Percentiles rank a stretch among this genome's conserved stretches.
Conservation (phyloP, 2,888 invertebrate species). For the Drosophila sordidapex region DNA sequence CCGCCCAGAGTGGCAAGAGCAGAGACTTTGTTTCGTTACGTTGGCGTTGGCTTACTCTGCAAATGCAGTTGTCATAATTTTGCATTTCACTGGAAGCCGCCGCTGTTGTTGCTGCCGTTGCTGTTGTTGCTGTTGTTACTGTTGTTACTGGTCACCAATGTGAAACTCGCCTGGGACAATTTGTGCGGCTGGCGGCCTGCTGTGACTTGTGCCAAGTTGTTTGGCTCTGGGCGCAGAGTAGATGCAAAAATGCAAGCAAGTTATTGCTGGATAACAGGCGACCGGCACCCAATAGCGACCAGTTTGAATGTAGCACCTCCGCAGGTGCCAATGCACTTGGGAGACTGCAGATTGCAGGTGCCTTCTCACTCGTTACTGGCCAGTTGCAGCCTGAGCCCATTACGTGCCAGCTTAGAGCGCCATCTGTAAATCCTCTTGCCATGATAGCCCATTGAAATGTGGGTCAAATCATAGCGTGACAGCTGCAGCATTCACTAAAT, state of each 20-base stretch:
- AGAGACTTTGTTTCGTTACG: slow-evolving; percentile 26
- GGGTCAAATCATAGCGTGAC: slow-evolving; percentile 72
- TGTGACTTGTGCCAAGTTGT: slow-evolving; percentile 76
- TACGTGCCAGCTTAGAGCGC: slow-evolving; percentile 70
- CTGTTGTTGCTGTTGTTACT: slow-evolving; percentile 12
- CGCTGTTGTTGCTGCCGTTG: slow-evolving; percentile 6
- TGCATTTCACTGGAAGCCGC: slow-evolving; percentile 65
- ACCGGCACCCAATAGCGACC: slow-evolving; percentile 49
- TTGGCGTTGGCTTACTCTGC: slow-evolving; percentile 65
- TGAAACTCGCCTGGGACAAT: slow-evolving; percentile 53
- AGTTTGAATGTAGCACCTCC: slow-evolving; percentile 34
- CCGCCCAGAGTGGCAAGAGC: slow-evolving; percentile 9
- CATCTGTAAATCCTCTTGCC: slow-evolving; percentile 41
- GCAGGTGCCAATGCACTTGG: slow-evolving; percentile 55
- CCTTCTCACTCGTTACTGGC: slow-evolving; percentile 15
- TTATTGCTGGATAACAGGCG: slow-evolving; percentile 69
- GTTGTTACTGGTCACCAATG: slow-evolving; percentile 29
- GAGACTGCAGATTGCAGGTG: slow-evolving; percentile 33
- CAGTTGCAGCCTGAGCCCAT: slow-evolving; percentile 56
- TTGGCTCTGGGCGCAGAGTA: slow-evolving; percentile 60
- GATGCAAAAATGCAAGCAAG: slow-evolving; percentile 48
- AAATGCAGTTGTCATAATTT: slow-evolving; percentile 82
- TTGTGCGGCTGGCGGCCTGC: slow-evolving; percentile 69
- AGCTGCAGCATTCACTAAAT: slow-evolving; percentile 69
- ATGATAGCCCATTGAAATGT: slow-evolving; percentile 55